Evolutionary conservation across 2,888 invertebrate genomes (phyloP).

Genomic region (Philopedon plagiatum): DNA sequence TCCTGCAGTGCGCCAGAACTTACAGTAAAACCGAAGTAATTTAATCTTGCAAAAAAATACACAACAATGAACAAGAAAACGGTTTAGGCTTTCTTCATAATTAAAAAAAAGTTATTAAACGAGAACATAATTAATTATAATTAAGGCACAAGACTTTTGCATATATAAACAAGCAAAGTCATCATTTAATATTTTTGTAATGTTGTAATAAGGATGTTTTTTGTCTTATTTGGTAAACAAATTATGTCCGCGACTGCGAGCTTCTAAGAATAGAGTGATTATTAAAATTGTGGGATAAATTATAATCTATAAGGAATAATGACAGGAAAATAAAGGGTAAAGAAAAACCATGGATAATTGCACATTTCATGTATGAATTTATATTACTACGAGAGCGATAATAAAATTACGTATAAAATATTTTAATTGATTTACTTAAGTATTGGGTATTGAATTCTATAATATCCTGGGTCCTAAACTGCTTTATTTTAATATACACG

Average conservation of each 20-base stretch:
- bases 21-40: no score
- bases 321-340: constrained; percentile 17
- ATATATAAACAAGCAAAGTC: constrained; percentile 2
- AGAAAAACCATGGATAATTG: constrained; percentile 15
- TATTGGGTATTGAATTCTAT: no score
- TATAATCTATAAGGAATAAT: constrained; percentile 7
- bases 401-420: no score
- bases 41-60: no score
- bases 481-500: no score
- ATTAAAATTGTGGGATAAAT: constrained; percentile 16
- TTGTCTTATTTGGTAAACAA: constrained; percentile 13
- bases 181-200: constrained; percentile 22
- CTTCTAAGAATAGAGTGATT: constrained; percentile 15
- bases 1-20: no score
- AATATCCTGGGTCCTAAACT: no score
- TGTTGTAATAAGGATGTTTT: constrained; percentile 6
- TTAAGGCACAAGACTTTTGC: constrained; percentile 4
- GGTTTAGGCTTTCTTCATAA: neutral
- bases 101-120: constrained; percentile 3
- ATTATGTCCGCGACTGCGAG: constrained; percentile 2
- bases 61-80: neutral
- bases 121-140: constrained; percentile 8
- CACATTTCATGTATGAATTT: constrained; percentile 2
- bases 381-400: neutral
- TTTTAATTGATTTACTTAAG: no score